Evolutionary conservation across 2,888 invertebrate genomes (phyloP), one percentile per base, ranked within the genome.

Genomic region (Eilema sororculum): DNA sequence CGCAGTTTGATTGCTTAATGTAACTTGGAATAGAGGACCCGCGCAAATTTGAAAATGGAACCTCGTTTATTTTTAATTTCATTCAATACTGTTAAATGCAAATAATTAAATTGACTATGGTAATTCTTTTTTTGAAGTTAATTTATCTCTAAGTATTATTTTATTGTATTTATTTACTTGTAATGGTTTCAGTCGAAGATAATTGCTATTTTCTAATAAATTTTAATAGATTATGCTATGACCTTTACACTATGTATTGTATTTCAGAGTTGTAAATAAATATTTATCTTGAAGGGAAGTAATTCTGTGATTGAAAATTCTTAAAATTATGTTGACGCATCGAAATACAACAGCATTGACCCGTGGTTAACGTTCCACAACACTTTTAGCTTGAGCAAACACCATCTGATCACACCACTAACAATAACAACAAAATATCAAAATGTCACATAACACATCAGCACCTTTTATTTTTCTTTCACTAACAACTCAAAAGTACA

Each of bases 1-100:
- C 94, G 93, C 95, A 93, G 93, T 84, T 94, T 94, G 93, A 88
- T 78, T 84, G 86, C 78, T 86, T 77, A 74, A 72, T 37, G 25
- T 73, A 70, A 76, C 83, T 78, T 73, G 24, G 73, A 78, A 65
- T 37, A 76, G 70, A 77, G 41, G 60, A 76, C 73, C 69, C 71
- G 78, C 71, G 75, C 71, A 72, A 63, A 37, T 66, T 78, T 71
- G 13, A 68, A 72, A 33, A 69, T 68, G 6, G 65, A 73, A 73
- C 25, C 58, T 13, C 62, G 65, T 69, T 68, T 67, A 16, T 10
- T 41, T 67, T 67, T 67, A 20, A 56, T 41, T 3, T 28, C 20
- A 61, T 61, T 59, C 30, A 57, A 41, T 8, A 24, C 46, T 9
- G 28, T 24, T n/a, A n/a, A n/a, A 20, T 20, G 6, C n/a, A 2